These are phyloP conservation scores for Willowsia nigromaculata DNA, from an alignment of 2,888 invertebrate species.

Conservation along the genomic window DNA sequence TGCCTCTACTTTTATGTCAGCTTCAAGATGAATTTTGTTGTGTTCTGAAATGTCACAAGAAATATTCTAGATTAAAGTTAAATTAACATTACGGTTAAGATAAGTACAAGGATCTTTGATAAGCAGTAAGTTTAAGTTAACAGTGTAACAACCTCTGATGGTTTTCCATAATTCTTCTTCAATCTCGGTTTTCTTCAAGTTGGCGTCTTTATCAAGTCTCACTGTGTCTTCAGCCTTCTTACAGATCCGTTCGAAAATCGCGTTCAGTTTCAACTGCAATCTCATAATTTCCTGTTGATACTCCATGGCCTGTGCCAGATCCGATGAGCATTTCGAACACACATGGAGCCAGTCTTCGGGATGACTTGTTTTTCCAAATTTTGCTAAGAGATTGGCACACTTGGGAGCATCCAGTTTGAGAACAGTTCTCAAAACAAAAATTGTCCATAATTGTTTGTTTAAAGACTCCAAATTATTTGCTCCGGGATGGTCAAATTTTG, in stretches of 20 bases:
- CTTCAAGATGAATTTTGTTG: too few species aligned
- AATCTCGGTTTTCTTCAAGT: not conserved
- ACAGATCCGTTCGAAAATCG: not conserved
- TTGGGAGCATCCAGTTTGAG: not conserved
- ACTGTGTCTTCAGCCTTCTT: not conserved
- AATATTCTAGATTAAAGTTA: too few species aligned
- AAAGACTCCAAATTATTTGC: not conserved
- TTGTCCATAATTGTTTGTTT: slow-evolving; percentile 7
- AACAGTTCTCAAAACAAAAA: not conserved
- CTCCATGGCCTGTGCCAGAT: not conserved
- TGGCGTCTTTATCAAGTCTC: not conserved
- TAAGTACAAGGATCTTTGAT: not conserved
- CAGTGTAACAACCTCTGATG: not conserved
- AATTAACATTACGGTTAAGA: not conserved
- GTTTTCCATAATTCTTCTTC: not conserved
- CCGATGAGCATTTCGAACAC: not conserved
- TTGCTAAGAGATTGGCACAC: not conserved
- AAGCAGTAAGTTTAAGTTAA: not conserved
- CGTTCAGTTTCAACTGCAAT: not conserved
- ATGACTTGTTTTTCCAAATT: not conserved
- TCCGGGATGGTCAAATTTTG: not conserved
- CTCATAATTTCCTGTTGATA: not conserved
- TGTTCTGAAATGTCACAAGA: too few species aligned
- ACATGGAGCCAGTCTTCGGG: not conserved
- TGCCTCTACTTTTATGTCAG: not conserved